phyloP scores from a whole-genome alignment of 2,113 vertebrate genomes.

The Turnix velox region DNA sequence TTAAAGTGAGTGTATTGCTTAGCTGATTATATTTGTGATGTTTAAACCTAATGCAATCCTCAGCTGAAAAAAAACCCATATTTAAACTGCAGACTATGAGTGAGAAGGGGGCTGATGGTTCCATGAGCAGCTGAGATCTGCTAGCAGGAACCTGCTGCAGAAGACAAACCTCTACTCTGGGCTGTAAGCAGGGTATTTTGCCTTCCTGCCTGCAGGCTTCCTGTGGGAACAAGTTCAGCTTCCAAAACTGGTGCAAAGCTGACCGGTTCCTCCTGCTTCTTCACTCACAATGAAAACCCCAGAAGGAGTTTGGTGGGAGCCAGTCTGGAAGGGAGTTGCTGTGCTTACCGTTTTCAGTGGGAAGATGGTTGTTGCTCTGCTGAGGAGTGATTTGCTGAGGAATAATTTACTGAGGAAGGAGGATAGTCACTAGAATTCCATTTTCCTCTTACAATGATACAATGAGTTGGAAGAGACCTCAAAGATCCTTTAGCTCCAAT shows the following conservation, averaged over 20 bases:
- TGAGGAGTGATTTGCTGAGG: not conserved
- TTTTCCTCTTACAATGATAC: not conserved
- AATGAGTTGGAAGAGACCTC: too few species aligned
- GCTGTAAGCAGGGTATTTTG: not conserved
- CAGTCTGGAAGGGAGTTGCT: not conserved
- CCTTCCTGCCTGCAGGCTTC: not conserved
- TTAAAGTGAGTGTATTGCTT: not conserved
- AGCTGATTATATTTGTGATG: not conserved
- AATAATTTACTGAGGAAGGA: not conserved
- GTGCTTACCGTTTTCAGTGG: not conserved
- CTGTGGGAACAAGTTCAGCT: not conserved
- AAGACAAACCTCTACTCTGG: not conserved
- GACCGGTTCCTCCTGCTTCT: not conserved
- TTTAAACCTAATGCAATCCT: not conserved
- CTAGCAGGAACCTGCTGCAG: not conserved
- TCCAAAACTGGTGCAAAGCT: not conserved
- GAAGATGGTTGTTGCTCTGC: fast-evolving
- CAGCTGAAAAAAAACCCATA: not conserved
- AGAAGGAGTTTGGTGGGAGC: not conserved
- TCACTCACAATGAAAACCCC: not conserved
- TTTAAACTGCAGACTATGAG: not conserved
- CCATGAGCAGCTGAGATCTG: not conserved
- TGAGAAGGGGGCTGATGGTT: not conserved
- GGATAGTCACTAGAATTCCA: not conserved
- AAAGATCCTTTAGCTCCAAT: too few species aligned